phyloP scores from a whole-genome alignment of 2,113 vertebrate species.

The Trematomus loennbergii region DNA sequence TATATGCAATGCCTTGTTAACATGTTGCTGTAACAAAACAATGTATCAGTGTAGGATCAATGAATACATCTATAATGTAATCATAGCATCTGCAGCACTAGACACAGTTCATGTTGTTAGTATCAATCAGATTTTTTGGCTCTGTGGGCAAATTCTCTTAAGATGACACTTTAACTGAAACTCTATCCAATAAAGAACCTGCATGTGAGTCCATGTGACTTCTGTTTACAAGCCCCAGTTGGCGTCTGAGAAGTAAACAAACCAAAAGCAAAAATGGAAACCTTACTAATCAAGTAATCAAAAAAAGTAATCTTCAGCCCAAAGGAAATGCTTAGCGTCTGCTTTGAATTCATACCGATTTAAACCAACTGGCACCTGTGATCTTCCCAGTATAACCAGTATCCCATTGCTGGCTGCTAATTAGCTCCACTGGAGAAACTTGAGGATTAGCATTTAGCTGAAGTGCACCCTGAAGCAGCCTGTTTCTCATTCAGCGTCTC shows the following conservation, averaged over 20 bases:
- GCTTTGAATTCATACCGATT: background rate
- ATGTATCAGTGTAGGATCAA: too few relatives aligned
- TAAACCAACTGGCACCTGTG: background rate
- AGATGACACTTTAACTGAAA: background rate
- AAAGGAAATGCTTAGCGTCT: background rate
- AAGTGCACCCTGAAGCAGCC: constrained; percentile 27
- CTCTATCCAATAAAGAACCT: constrained; percentile 2
- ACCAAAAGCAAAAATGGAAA: background rate
- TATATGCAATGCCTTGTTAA: too few relatives aligned
- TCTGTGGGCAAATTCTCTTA: constrained; percentile 14
- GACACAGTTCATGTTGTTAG: too few relatives aligned
- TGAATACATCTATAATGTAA: too few relatives aligned
- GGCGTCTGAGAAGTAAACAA: background rate
- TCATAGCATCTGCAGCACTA: too few relatives aligned
- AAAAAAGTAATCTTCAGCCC: background rate
- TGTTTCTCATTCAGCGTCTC: constrained; percentile 40
- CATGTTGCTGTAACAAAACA: too few relatives aligned
- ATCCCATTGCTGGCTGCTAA: constrained; percentile 38
- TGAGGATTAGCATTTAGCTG: constrained; percentile 49
- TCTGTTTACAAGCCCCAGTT: background rate
- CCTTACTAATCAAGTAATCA: too few relatives aligned
- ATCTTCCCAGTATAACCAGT: constrained; percentile 52
- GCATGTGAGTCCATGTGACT: background rate
- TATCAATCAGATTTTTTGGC: background rate
- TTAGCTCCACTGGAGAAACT: constrained; percentile 40